Conservation (phyloP, 2,888 invertebrate genomes). For the Dasypolia templi region DNA sequence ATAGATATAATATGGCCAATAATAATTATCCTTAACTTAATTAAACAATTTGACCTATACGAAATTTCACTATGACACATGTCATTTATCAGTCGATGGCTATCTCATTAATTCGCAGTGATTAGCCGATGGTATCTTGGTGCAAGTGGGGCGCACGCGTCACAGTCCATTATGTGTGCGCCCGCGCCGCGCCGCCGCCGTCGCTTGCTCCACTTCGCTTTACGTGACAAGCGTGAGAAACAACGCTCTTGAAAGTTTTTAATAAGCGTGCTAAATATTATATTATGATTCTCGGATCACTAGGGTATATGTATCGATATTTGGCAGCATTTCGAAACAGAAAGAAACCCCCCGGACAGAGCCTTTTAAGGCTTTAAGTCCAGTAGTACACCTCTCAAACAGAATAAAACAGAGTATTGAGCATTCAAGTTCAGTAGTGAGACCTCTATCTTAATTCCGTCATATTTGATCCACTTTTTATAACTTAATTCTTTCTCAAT, state of each 20-base stretch:
- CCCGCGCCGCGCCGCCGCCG: conserved; percentile 62
- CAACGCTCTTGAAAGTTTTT: conserved; percentile 61
- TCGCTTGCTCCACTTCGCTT: conserved; percentile 72
- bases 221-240: conserved; percentile 75
- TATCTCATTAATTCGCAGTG: conserved; percentile 77
- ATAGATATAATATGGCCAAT: background rate
- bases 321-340: background rate
- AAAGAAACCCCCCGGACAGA: background rate
- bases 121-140: conserved; percentile 77
- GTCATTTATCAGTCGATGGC: conserved; percentile 66
- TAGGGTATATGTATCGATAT: conserved; percentile 6
- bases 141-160: conserved; percentile 77
- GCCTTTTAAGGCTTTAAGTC: background rate
- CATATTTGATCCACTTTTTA: background rate
- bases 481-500: background rate
- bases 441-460: background rate
- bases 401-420: background rate
- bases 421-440: background rate
- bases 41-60: conserved; percentile 50
- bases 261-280: conserved; percentile 58
- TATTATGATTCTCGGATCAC: conserved; percentile 47
- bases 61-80: conserved; percentile 46
- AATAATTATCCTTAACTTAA: conserved; percentile 29
- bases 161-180: conserved; percentile 72
- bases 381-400: background rate